Evolutionary conservation across 2,113 vertebrate genomes (phyloP).

Genomic region (Lasiurus borealis): DNA sequence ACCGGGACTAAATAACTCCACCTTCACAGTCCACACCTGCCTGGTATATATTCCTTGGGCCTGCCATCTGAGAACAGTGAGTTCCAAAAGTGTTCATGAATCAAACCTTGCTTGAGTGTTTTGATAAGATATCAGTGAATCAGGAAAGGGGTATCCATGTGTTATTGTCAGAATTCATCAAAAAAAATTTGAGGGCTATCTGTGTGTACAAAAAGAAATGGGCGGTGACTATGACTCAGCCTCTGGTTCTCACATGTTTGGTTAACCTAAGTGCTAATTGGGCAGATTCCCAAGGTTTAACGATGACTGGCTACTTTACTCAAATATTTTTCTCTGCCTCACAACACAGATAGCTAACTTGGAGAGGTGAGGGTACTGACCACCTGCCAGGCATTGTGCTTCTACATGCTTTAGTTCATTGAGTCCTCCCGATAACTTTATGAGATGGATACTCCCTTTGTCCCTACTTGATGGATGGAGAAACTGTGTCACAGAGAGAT

Average conservation of each 20-base stretch:
- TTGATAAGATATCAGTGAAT: slow-evolving; percentile 9
- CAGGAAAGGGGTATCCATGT: slow-evolving; percentile 15
- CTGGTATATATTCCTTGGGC: neutral
- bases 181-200: neutral
- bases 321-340: slow-evolving; percentile 27
- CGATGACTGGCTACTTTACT: neutral
- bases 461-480: neutral
- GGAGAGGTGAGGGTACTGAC: neutral
- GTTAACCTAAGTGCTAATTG: slow-evolving; percentile 43
- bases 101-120: neutral
- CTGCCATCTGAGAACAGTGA: neutral
- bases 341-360: neutral
- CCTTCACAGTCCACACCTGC: fast-evolving
- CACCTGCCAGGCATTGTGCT: neutral
- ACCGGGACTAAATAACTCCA: neutral
- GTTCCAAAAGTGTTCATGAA: neutral
- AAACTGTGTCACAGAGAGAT: neutral
- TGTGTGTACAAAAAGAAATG: slow-evolving; percentile 52
- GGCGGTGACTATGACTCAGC: slow-evolving; percentile 63
- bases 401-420: neutral
- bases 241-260: slow-evolving; percentile 55
- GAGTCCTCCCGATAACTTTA: neutral
- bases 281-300: slow-evolving; percentile 57
- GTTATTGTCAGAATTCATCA: slow-evolving; percentile 32
- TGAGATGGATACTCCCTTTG: neutral